phyloP scores from a whole-genome alignment of 2,797 vertebrate species.

The Oophaga sylvatica region DNA sequence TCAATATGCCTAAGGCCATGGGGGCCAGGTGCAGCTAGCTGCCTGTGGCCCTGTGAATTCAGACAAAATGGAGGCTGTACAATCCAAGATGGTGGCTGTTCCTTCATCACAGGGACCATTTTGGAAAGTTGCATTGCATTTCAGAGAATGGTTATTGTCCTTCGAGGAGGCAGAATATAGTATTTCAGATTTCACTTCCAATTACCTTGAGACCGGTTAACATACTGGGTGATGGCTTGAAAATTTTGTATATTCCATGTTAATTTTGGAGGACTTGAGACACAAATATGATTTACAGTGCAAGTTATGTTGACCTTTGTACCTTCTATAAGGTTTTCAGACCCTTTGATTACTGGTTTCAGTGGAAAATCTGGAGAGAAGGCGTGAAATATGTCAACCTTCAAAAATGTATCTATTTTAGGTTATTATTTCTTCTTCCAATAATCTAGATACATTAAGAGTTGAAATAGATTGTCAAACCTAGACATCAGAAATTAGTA shows the following conservation, averaged over 20 bases:
- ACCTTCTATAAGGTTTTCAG: background rate
- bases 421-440: no score
- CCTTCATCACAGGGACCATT: background rate
- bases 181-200: background rate
- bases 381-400: background rate
- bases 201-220: background rate
- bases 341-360: background rate
- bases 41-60: no score
- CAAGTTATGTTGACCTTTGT: background rate
- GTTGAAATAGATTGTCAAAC: no score
- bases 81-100: no score
- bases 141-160: background rate
- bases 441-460: no score
- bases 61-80: no score
- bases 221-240: background rate
- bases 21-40: no score
- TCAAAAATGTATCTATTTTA: no score
- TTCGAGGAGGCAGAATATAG: background rate
- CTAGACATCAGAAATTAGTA: no score
- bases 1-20: no score
- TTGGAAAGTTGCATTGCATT: slow-evolving; percentile 10
- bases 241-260: background rate
- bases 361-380: background rate
- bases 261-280: background rate
- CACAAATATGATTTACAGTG: background rate